Base-by-base conservation (phyloP, 2,797 vertebrate species). In the Enteromius radiatus region DNA sequence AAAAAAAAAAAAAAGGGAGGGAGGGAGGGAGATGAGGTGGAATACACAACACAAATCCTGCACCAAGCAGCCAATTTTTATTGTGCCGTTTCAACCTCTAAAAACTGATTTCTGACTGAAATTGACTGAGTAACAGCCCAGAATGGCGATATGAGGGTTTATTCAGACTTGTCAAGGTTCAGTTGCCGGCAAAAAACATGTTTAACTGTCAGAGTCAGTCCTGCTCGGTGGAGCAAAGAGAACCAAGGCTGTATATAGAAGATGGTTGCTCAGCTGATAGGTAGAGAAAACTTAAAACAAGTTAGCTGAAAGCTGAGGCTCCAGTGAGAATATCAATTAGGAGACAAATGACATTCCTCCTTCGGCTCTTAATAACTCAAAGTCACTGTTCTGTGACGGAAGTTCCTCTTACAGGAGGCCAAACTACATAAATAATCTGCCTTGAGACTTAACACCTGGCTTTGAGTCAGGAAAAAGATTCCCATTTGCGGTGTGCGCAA, bases 361-460 rank as follows among this genome's bases (percentile, higher is more conserved):
- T 89, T 89, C 71, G 71, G 86, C 84, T 85, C 89, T 92, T 85
- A 87, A 90, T 87, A 90, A 91, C 87, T 77, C 84, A 86, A 90
- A 91, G 84, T 88, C 78, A 61, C 52, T 88, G 89, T 87, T 84
- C 86, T 83, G 71, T 86, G 89, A 91, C 80, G 81, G 90, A 80
- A 80, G 87, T 74, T 84, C 76, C 78, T 85, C 84, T 89, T 84
- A 88, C 84, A 84, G 68, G 84, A 85, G 80, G 83, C 90, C 89
- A 88, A 88, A 89, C 87, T 89, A 92, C 73, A 76, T 77, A 89
- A 89, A 89, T 87, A 67, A 89, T 90, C 89, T 87, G 86, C 88
- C 91, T 91, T 87, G 90, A 93, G 92, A 93, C 89, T 91, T 80
- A 90, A 88, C 89, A 84, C 86, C 90, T 91, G 92, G 91, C 92